Base-by-base conservation (phyloP, 1,140 invertebrate species). In the Lithobius niger region DNA sequence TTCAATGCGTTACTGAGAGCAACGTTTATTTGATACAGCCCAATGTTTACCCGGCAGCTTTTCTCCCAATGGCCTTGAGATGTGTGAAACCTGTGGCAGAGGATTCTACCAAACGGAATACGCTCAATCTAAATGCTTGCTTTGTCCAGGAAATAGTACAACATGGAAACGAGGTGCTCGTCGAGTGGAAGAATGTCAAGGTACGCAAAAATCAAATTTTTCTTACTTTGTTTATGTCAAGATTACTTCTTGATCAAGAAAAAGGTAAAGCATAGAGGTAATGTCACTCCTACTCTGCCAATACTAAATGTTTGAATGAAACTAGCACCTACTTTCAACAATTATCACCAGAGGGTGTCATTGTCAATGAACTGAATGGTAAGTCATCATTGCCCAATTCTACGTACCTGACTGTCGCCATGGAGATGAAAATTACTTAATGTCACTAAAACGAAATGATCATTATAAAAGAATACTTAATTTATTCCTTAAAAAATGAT, bases 61-160 rank as follows among this genome's bases (percentile, higher is more conserved):
- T 56, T 76, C 75, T 10, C 42, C 55, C 3, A 68, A 69, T 57
- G 74, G 74, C 3, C 59, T 77, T n/a, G 74, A 75, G 57, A 65
- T 76, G 25, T 84, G 82, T 61, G 69, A 71, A 47, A 76, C 76
- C 0, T 84, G 82, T 63, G 66, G 69, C 1, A 59, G 76, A 28
- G 81, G 81, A 0, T 73, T 66, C 48, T 83, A 79, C 61, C 82
- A 84, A 62, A 64, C 76, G 1, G 57, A 74, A 13, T 78, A 78
- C 60, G 79, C 80, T 15, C 70, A 79, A 64, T 67, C 59, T 1
- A 59, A 63, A 18, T 84, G 82, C 63, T 50, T 69, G 1, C 47
- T 64, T 1, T 84, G 82, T 69, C 77, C 79, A 1, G 55, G 59
- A 1, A 72, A 71, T 24, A 73, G 66, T n/a, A 81, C 77, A 6